Evolutionary conservation across 2,113 vertebrate genomes (phyloP), one percentile per base, ranked within the genome.

Genomic region (Pollimyrus isidori): DNA sequence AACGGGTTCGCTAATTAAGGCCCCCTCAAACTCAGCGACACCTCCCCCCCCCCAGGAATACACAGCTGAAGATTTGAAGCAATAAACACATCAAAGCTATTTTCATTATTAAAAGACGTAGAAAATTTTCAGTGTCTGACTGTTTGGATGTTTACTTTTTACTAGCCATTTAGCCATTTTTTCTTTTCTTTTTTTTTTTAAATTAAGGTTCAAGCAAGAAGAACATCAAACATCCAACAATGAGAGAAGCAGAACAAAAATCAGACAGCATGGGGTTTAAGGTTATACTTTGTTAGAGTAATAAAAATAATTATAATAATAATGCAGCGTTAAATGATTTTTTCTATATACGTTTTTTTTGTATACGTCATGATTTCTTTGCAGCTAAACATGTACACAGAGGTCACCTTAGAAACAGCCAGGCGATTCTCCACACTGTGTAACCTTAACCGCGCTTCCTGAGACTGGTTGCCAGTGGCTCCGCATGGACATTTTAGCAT

Each of bases 1-100:
- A 89, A 86, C 56, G 35, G 58, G 45, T 17, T 26, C 23, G 2
- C 19, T 88, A 88, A 89, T 89, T 86, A 86, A 39, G 58, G 30
- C 83, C 58, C 62, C 89, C 85, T 35, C 9, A 17, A 73, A 73
- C 3, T 42, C 62, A 48, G 58, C 45, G 13, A 15, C 13, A 2
- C 65, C 65, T 0, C 26, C 50, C 50, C 50, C n/a, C 62, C 30
- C 69, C 30, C 30, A 17, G 26, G 5, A 35, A 17, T 39, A 19
- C 73, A 76, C 15, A 4, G 15, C 58, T 62, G 58, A 62, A 69
- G 23, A 80, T 35, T 69, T 69, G 13, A 69, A 4, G 26, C 10
- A 30, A 65, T 65, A 42, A 80, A 42, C 69, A 42, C 35, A 80
- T 42, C 11, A 3, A 7, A 80, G 15, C 73, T 19, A 5, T 39